Conservation (phyloP, 1,140 invertebrate genomes). For the Heliothis subflexa region DNA sequence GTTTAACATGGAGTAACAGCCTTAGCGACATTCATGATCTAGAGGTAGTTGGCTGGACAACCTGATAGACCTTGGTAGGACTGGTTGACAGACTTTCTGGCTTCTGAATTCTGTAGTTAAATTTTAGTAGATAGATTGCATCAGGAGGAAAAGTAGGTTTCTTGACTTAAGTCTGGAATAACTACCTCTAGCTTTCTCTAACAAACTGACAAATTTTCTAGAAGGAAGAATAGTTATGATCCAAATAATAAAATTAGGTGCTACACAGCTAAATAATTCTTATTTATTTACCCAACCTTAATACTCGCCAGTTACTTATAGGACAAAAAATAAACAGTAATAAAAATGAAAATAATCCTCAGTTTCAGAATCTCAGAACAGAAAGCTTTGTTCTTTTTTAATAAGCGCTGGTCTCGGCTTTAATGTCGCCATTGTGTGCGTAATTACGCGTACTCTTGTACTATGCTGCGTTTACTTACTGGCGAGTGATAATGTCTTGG, state of each 20-base stretch:
- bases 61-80: too few relatives aligned
- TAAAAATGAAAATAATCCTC: not conserved
- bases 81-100: too few relatives aligned
- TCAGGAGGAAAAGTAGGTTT: too few relatives aligned
- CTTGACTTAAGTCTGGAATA: too few relatives aligned
- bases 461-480: not conserved
- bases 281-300: not conserved
- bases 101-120: too few relatives aligned
- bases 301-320: not conserved
- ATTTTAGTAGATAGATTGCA: too few relatives aligned
- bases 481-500: not conserved
- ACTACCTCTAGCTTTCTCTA: too few relatives aligned
- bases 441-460: constrained; percentile 45
- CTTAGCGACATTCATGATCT: too few relatives aligned
- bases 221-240: not conserved
- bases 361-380: constrained; percentile 16
- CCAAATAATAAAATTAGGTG: not conserved
- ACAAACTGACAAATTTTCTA: too few relatives aligned
- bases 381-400: constrained; percentile 51
- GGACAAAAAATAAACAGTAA: not conserved
- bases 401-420: constrained; percentile 44
- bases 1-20: too few relatives aligned
- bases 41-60: too few relatives aligned
- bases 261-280: not conserved
- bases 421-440: constrained; percentile 48